phyloP scores from a whole-genome alignment of 2,113 vertebrate species.

The Anolis sagrei region DNA sequence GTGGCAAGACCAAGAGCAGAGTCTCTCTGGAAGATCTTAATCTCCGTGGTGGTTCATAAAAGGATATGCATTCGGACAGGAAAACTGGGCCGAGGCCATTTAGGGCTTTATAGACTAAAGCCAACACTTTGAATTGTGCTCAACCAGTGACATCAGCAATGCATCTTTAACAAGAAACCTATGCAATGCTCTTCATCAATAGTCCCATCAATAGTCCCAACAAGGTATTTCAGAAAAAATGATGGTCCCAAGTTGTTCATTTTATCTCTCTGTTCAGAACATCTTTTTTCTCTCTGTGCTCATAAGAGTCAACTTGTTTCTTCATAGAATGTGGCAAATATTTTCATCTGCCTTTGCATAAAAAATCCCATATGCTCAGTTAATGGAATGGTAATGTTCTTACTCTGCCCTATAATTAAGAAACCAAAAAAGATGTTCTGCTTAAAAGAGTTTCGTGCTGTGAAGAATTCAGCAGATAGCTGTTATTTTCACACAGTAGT shows the following conservation, averaged over 20 bases:
- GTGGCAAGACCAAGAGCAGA: too few species aligned
- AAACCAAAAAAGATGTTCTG: slow-evolving; percentile 43
- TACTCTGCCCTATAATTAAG: slow-evolving; percentile 38
- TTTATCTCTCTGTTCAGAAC: background rate
- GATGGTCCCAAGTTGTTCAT: background rate
- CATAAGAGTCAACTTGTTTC: background rate
- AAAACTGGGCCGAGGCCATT: too few species aligned
- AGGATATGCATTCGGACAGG: too few species aligned
- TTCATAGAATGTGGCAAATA: slow-evolving; percentile 33
- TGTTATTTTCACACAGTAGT: slow-evolving; percentile 37
- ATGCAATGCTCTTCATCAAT: background rate
- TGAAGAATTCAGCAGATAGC: slow-evolving; percentile 51
- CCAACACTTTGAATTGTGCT: too few species aligned
- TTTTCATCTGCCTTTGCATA: slow-evolving; percentile 26
- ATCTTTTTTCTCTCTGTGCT: slow-evolving; percentile 11
- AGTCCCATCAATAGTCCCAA: fast-evolving
- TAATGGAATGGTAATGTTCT: slow-evolving; percentile 54
- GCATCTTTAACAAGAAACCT: background rate
- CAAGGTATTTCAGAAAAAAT: background rate
- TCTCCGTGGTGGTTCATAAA: too few species aligned
- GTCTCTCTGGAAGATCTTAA: too few species aligned
- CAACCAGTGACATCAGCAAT: too few species aligned
- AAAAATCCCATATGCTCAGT: slow-evolving; percentile 16
- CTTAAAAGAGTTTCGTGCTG: slow-evolving; percentile 45
- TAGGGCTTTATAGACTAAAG: too few species aligned